Base-by-base conservation (phyloP, 2,888 invertebrate species). In the Drosophila dives region DNA sequence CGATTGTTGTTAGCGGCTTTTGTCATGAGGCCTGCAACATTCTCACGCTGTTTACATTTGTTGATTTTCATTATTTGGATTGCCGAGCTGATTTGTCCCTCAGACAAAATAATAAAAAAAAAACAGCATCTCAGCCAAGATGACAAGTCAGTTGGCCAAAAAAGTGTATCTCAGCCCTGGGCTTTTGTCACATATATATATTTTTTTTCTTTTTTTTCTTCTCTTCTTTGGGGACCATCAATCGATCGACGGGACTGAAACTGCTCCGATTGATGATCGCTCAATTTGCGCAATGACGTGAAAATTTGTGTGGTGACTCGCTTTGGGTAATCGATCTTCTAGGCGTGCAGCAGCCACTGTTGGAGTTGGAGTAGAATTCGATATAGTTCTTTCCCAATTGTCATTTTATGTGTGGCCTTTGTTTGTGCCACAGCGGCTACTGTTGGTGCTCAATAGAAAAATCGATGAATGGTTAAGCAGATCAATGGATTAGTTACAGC, bases 281-380 rank as follows among this genome's bases (percentile, higher is more conserved):
- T 86, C 87, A 88, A 87, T 87, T 87, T 89, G 87, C 82, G 84
- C 87, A 89, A 89, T 87, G 87, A 87, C 89, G 77, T 87, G 84
- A 79, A 81, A 83, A 89, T 86, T 81, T 29, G 26, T 49, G 49
- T 17, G 26, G 54, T 67, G 76, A 49, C 50, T 67, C 42, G 63
- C 50, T 58, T 75, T 56, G 62, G 72, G 81, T 77, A 85, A 86
- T 86, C 86, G 83, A 86, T 86, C 86, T 87, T 88, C 77, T 70
- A 55, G 76, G 72, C 79, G 70, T 81, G 72, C 68, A 63, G 50
- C 67, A 59, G 53, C 61, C 63, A 56, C 29, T 55, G n/a, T n/a
- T n/a, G 26, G 38, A 8, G 26, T 55, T 4, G 20, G 45, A 45
- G 20, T 60, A 26, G 55, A 73, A 81, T 83, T 83, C 83, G 86